These are phyloP conservation scores for Gymnocheta viridis DNA, from an alignment of 2,888 invertebrate genomes.

Conservation along the genomic window DNA sequence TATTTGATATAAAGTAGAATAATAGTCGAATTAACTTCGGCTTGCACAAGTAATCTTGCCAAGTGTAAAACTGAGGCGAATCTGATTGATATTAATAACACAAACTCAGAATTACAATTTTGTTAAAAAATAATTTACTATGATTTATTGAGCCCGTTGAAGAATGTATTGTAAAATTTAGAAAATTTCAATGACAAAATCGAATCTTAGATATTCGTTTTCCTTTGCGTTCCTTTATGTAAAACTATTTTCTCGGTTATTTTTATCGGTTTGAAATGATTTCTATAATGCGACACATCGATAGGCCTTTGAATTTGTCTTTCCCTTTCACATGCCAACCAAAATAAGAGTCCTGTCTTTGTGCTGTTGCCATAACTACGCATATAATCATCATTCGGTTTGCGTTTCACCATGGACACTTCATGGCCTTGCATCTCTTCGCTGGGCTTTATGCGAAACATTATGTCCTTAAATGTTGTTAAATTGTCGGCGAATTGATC, in stretches of 20 bases:
- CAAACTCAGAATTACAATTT: too few relatives aligned
- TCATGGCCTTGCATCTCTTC: not conserved
- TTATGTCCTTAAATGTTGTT: conserved; percentile 70
- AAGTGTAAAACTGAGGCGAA: too few relatives aligned
- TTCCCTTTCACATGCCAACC: conserved; percentile 47
- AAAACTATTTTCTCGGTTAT: not conserved
- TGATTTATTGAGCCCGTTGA: too few relatives aligned
- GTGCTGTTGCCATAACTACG: conserved; percentile 71
- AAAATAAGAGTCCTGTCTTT: conserved; percentile 65
- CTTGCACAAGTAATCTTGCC: too few relatives aligned
- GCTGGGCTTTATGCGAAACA: conserved; percentile 67
- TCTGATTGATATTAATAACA: too few relatives aligned
- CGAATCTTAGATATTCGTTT: conserved; percentile 18
- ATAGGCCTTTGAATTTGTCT: conserved; percentile 27
- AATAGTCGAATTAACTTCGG: too few relatives aligned
- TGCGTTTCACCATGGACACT: not conserved
- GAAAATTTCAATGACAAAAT: too few relatives aligned
- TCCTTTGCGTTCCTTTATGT: not conserved
- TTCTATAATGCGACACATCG: conserved; percentile 67
- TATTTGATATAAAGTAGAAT: too few relatives aligned
- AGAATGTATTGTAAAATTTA: too few relatives aligned
- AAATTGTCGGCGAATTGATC: conserved; percentile 70
- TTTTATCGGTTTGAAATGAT: conserved; percentile 28
- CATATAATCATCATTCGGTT: conserved; percentile 58
- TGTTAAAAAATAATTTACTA: too few relatives aligned